Base-by-base conservation (phyloP, 2,113 vertebrate genomes). In the Regulus satrapa region DNA sequence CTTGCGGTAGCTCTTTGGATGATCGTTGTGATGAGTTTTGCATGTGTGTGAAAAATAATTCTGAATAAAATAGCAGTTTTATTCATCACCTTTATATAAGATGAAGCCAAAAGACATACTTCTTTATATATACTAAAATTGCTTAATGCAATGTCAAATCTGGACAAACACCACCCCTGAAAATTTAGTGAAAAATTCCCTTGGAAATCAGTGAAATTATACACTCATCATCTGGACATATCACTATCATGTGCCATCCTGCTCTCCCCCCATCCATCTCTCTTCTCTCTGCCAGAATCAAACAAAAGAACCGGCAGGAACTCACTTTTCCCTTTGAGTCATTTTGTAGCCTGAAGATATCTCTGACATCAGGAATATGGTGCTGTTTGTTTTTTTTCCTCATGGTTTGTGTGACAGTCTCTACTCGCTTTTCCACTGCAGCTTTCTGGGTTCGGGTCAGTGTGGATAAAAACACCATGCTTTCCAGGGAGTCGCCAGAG, bases 361-460 rank as follows among this genome's bases (percentile, higher is more conserved):
- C 99, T 96, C 99, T 98, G 75, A 99, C 99, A 56, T 99, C 99
- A 46, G 99, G 99, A 93, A 99, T 97, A 41, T 99, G 99, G 77
- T 99, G 95, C 16, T 98, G 98, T 87, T 99, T 99, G 96, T 99
- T 99, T 90, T 98, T 98, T 56, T 99, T 99, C 92, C 98, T 98
- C 93, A 99, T 97, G 28, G 99, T 99, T 97, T 99, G 99, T 12
- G 98, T 98, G 67, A 99, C 97, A 1, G 98, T 98, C 46, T 99
- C 96, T 58, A 99, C 97, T 3, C 99, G 98, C 13, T 98, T 99
- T 92, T 99, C 98, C 23, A 99, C 99, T 0, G 99, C 99, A 8
- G 99, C 99, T 4, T 97, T 98, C 97, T 99, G 99, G 12, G 99
- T 99, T 72, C 98, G 98, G 8, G 99, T 99, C 87, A 99, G 77